Conservation (phyloP, 2,113 vertebrate genomes). For the Dermatemys mawii region DNA sequence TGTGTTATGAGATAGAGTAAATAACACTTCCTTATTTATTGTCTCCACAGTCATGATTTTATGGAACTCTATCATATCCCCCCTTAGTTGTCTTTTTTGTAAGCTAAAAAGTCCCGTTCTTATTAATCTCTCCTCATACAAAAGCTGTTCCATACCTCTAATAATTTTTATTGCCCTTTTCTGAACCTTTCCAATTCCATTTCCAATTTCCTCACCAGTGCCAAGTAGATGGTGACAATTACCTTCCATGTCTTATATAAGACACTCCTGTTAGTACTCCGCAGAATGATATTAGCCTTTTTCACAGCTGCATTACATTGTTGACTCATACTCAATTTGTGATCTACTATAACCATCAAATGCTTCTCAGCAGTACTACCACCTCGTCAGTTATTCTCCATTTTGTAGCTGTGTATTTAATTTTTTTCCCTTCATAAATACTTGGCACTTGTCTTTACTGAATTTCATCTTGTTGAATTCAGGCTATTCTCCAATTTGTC, state of each 20-base stretch:
- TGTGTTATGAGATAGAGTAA: too few relatives aligned
- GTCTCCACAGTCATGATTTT: too few relatives aligned
- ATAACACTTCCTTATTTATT: too few relatives aligned
- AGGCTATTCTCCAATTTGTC: not conserved
- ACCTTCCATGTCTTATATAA: not conserved
- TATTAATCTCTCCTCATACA: too few relatives aligned
- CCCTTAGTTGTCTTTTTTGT: too few relatives aligned
- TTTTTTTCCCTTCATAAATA: not conserved
- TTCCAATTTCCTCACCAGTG: not conserved
- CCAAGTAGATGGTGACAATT: not conserved
- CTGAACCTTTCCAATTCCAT: too few relatives aligned
- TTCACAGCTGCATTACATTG: not conserved
- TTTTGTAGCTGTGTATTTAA: not conserved
- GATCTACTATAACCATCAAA: not conserved
- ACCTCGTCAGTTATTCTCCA: not conserved
- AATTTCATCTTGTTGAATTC: not conserved
- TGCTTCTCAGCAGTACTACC: not conserved
- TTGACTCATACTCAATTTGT: not conserved
- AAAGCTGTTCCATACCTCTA: too few relatives aligned
- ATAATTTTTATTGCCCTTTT: too few relatives aligned
- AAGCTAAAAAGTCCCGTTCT: too few relatives aligned
- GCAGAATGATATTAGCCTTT: not conserved
- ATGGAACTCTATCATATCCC: too few relatives aligned
- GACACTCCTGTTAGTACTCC: not conserved
- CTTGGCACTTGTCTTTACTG: not conserved